phyloP scores from a whole-genome alignment of 2,888 invertebrate genomes.

The Dryadula phaetusa region DNA sequence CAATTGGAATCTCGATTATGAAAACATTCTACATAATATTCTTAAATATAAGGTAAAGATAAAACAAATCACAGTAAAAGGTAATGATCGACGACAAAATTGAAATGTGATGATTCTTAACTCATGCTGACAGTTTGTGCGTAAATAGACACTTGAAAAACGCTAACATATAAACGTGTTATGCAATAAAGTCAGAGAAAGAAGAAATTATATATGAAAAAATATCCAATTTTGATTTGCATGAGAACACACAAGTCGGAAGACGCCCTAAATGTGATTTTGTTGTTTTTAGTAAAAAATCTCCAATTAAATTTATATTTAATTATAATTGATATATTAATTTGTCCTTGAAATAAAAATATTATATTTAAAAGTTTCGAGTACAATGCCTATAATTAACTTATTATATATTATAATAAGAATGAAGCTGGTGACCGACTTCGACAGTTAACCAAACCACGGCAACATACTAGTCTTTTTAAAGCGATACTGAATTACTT shows the following conservation, averaged over 20 bases:
- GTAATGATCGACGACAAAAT: conserved; percentile 66
- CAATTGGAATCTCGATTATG: conserved; percentile 65
- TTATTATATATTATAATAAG: not conserved
- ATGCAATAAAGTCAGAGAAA: conserved; percentile 13
- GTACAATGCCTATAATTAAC: not conserved
- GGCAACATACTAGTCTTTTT: not conserved
- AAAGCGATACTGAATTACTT: not conserved
- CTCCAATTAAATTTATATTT: conserved; percentile 5
- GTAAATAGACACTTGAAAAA: conserved; percentile 42
- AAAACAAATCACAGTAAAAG: conserved; percentile 82
- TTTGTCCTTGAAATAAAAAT: not conserved
- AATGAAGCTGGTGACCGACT: conserved; percentile 15
- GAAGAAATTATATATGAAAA: conserved; percentile 25
- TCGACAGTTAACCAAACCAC: not conserved
- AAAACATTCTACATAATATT: conserved; percentile 57
- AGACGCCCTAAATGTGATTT: conserved; percentile 48
- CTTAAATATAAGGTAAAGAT: conserved; percentile 57
- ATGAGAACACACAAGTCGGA: conserved; percentile 43
- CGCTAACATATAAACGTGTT: conserved; percentile 24
- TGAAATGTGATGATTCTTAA: conserved; percentile 64
- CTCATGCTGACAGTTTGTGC: conserved; percentile 52
- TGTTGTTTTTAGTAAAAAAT: conserved; percentile 35
- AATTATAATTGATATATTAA: not conserved
- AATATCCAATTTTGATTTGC: conserved; percentile 31
- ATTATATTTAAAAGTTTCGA: not conserved